Base-by-base conservation (phyloP, 2,888 invertebrate genomes). In the Petrophora chlorosata region DNA sequence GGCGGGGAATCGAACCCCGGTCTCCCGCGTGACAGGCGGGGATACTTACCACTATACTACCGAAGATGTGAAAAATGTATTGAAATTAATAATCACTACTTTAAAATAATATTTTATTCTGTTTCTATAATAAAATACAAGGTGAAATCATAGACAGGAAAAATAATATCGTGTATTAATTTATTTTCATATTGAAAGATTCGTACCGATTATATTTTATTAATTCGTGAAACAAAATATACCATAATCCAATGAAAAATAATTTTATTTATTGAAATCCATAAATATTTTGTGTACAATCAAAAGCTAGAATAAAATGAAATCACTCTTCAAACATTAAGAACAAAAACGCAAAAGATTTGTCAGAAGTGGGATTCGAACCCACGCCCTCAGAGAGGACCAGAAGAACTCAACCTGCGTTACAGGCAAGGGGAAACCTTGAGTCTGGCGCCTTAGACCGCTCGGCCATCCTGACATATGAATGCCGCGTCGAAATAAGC, bases 401-500 rank as follows among this genome's bases (percentile, higher is more conserved):
- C 95, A 89, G 88, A 89, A 89, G 79, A 83, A 69, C 88, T 87
- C 85, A 92, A 93, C 94, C 93, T 92, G 93, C 92, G 91, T 91
- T 1, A 94, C 94, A 73, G 82, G 83, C 77, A 82, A 86, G 85
- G 87, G 64, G 48, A 39, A 64, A 76, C 89, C 89, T 90, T 88
- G 89, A 89, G 89, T 89, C 89, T 89, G 89, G 89, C 95, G 95
- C 95, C 95, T 95, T 95, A 95, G 95, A 95, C 95, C 95, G 94
- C 95, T 95, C 94, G 94, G 94, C 94, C 94, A 94, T 94, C 94
- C 94, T 94, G 94, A 94, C 94, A 52, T 34, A 10, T 73, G 49
- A 0, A 0, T 0, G 0, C 0, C 0, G 0, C 0, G 43, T 19
- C 53, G 78, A 81, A 82, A 79, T 77, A 61, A 63, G 61, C 63